A percentile compares a stretch with the other conserved stretches of the same genome.
These are phyloP conservation scores for Dicrostonyx torquatus DNA, from an alignment of 2,797 vertebrate species.

Conservation along the genomic window DNA sequence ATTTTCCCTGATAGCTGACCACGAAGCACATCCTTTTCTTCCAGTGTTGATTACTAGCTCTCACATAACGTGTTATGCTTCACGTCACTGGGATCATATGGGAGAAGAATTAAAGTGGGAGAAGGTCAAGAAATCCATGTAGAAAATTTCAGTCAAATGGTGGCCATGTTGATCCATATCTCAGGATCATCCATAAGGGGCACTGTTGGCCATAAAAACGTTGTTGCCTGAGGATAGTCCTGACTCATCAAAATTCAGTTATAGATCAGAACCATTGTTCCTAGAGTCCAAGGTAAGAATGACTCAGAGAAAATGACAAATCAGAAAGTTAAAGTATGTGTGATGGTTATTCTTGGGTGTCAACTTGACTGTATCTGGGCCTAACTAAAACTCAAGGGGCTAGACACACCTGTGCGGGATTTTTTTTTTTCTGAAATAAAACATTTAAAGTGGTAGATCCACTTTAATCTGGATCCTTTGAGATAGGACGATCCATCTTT, in stretches of 20 bases:
- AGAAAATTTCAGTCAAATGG: background rate
- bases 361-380: background rate
- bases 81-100: background rate
- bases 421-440: background rate
- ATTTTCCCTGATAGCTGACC: background rate
- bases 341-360: too few species aligned
- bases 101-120: background rate
- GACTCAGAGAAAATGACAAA: background rate
- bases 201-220: background rate
- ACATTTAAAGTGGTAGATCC: background rate
- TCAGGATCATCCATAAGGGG: background rate
- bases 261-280: too few species aligned
- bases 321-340: background rate
- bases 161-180: background rate
- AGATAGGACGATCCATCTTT: background rate
- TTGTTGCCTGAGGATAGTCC: background rate
- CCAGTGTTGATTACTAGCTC: background rate
- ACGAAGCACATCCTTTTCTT: background rate
- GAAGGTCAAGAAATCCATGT: background rate
- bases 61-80: background rate
- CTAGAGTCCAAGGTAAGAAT: background rate
- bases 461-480: background rate
- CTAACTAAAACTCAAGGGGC: background rate
- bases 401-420: background rate
- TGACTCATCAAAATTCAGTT: background rate